Base-by-base conservation (phyloP, 2,888 invertebrate genomes). In the Dryadula phaetusa region DNA sequence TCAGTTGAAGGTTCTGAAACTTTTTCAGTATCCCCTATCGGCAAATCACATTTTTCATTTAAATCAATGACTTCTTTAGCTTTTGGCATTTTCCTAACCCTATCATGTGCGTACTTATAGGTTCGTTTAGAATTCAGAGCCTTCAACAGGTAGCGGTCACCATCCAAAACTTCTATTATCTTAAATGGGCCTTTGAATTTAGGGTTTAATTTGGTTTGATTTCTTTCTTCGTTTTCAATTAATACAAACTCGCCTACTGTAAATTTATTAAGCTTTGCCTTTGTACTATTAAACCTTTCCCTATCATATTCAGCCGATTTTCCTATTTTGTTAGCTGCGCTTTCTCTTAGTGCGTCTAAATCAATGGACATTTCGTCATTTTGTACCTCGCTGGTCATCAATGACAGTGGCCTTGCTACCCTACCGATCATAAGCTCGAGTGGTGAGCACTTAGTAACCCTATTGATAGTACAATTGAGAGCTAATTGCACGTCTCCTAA, bases 381-480 rank as follows among this genome's bases (percentile, higher is more conserved):
- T 22, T 68, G 60, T 18, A n/a, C n/a, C n/a, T n/a, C n/a, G n/a
- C n/a, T n/a, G 8, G 40, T 3, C 63, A 74, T 53, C 12, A 77
- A 49, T 6, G 34, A 12, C 10, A 75, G 20, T 0, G 75, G 75
- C 37, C 74, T 46, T 6, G 74, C 70, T 6, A 80, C 47, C n/a
- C 60, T 68, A 0, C 77, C 77, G 0, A 81, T 74, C 1, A 81
- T 8, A 0, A 77, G 32, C 18, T 83, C 79, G 0, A 81, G 60
- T 0, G 76, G 78, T 37, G 72, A 74, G 0, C 76, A 67, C 54
- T 75, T 76, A 0, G 77, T 79, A 1, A 73, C 73, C 0, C 76
- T 58, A 69, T 72, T 69, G 0, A 70, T 49, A 0, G 78, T 76
- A 47, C 60, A 52, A 44, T 65, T 52, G n/a, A 65, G 34, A 34